These are phyloP conservation scores for Emydura subglobosa DNA, from an alignment of 2,113 vertebrate species.

Conservation along the genomic window DNA sequence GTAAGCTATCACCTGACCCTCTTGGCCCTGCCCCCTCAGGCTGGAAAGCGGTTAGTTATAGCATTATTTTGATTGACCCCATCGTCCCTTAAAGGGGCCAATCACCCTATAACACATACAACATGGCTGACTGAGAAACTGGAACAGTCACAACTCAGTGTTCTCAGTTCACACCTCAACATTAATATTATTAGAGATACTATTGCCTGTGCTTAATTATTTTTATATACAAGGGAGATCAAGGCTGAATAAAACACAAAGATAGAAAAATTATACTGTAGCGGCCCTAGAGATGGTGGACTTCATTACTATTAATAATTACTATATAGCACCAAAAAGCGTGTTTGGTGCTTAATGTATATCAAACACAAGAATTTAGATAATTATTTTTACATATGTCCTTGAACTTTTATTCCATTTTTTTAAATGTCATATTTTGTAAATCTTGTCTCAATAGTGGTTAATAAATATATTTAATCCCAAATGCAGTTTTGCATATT, in stretches of 20 bases:
- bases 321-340: too few relatives aligned
- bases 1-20: too few relatives aligned
- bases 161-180: background rate
- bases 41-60: too few relatives aligned
- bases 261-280: background rate
- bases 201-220: slow-evolving; percentile 45
- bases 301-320: slow-evolving; percentile 17
- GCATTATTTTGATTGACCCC: too few relatives aligned
- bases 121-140: background rate
- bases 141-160: background rate
- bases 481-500: too few relatives aligned
- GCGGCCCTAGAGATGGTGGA: background rate
- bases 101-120: background rate
- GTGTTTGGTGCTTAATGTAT: too few relatives aligned
- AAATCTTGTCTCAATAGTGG: too few relatives aligned
- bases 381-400: background rate
- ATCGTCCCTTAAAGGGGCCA: too few relatives aligned
- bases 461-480: too few relatives aligned
- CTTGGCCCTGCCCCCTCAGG: too few relatives aligned
- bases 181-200: slow-evolving; percentile 38
- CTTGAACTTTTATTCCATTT: background rate
- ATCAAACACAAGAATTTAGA: too few relatives aligned
- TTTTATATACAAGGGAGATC: slow-evolving; percentile 21
- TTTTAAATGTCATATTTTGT: background rate
- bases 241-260: slow-evolving; percentile 48